Base-by-base conservation (phyloP, 2,888 invertebrate genomes). In the Ypsolopha scabrella region DNA sequence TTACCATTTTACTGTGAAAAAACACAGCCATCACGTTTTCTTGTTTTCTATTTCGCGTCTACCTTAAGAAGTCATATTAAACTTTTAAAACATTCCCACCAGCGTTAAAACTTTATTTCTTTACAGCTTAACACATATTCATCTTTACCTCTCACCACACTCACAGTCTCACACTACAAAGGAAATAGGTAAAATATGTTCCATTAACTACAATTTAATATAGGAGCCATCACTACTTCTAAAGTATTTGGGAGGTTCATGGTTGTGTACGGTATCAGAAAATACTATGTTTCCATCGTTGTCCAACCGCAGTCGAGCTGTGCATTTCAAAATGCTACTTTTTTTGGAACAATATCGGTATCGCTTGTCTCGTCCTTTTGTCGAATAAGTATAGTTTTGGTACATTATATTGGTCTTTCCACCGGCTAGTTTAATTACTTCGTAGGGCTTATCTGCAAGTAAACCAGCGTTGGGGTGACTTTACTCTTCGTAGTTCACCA, bases 231-330 rank as follows among this genome's bases (percentile, higher is more conserved):
- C 36, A 14, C 11, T 7, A 48, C 9, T 37, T 6, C 10, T 48
- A 14, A 14, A 37, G 13, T 35, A 52, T 14, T 43, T 36, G 6
- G 64, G 65, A 7, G 62, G 59, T 11, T 45, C 49, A 46, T 72
- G 72, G 48, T 64, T 72, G 51, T 75, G 73, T 0, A 59, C 50
- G 0, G 54, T 57, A 0, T 57, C n/a, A 1, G 54, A 53, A 2
- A 33, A 48, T 8, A 53, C 53, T 1, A 65, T 53, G 7, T 44
- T 50, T 8, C 58, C 58, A 7, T 57, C 13, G 6, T 56, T 53
- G 41, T 59, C 55, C 1, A 64, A 49, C 6, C 6, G 53, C 0
- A 63, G 37, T 44, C 52, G 55, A 8, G 58, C 63, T 51, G 48
- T 49, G 44, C 64, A 64, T 52, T 8, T 43, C 8, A 41, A 50